These are phyloP conservation scores for Phortica magna DNA, from an alignment of 2,888 invertebrate genomes.

Conservation along the genomic window DNA sequence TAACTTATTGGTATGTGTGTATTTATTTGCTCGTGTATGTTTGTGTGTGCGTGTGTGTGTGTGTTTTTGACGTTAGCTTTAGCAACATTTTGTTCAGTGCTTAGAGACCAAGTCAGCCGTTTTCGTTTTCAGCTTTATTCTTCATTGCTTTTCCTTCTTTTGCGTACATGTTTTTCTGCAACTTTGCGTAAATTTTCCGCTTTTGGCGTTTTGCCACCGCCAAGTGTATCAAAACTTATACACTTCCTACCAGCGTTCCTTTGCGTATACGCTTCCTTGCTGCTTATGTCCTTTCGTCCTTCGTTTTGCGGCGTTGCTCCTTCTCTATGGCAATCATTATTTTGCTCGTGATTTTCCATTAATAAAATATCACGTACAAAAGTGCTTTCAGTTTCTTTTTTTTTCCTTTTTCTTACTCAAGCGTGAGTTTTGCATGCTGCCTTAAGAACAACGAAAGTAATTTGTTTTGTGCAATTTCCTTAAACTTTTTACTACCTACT, in stretches of 20 bases:
- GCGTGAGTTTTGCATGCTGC: no score
- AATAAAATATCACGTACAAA: conserved; percentile 60
- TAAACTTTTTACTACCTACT: not conserved
- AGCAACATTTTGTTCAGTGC: not conserved
- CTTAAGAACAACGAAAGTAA: not conserved
- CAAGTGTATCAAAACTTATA: not conserved
- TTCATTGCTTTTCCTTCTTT: not conserved
- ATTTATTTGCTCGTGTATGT: conserved; percentile 2
- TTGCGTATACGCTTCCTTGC: not conserved
- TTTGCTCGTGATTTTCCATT: conserved; percentile 52
- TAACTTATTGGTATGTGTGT: conserved; percentile 21
- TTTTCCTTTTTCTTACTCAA: not conserved
- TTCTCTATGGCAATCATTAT: conserved; percentile 48
- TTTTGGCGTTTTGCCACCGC: not conserved
- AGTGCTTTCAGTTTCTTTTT: conserved; percentile 31
- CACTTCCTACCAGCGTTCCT: conserved; percentile 1
- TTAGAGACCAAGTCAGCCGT: not conserved
- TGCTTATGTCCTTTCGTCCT: not conserved
- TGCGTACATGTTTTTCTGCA: conserved; percentile 6
- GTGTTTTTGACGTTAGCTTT: not conserved
- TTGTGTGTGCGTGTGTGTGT: not conserved
- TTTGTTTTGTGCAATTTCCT: not conserved
- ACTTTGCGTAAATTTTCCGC: not conserved
- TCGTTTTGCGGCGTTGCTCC: not conserved
- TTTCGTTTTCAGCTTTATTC: not conserved